Evolutionary conservation across 2,113 vertebrate genomes (phyloP).

Genomic region (Leucosticte australis): DNA sequence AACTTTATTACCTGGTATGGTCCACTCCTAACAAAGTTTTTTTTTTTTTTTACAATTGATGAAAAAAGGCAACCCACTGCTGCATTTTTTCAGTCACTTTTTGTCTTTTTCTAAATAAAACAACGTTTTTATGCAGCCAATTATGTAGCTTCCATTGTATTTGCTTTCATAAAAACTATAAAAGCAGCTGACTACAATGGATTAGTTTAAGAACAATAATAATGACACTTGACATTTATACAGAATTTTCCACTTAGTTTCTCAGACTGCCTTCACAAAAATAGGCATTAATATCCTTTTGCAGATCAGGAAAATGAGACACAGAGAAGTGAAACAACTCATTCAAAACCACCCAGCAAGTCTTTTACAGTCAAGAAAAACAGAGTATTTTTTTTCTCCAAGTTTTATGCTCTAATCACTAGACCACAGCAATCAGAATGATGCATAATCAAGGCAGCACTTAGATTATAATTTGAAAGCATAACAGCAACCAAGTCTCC

Average conservation of each 20-base stretch:
- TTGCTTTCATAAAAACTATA: conserved; percentile 53
- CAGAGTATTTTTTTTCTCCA: neutral
- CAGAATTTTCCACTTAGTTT: conserved; percentile 60
- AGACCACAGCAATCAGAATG: conserved; percentile 8
- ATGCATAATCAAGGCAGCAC: conserved; percentile 6
- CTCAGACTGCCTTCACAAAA: conserved; percentile 41
- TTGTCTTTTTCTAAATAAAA: conserved; percentile 38
- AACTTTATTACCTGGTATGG: neutral
- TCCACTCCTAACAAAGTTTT: neutral
- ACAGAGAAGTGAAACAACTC: conserved; percentile 3
- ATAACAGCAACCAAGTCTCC: neutral
- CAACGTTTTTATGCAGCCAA: conserved; percentile 15
- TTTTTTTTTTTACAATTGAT: neutral
- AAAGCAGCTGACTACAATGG: conserved; percentile 53
- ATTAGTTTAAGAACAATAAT: conserved; percentile 58
- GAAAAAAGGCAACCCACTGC: neutral
- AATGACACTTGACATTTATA: conserved; percentile 59
- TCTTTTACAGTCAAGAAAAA: conserved; percentile 15
- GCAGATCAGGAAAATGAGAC: conserved; percentile 39
- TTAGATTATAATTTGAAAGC: conserved; percentile 15
- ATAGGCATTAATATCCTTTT: conserved; percentile 41
- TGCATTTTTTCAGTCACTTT: conserved; percentile 38
- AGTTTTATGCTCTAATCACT: conserved; percentile 32
- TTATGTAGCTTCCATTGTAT: conserved; percentile 51
- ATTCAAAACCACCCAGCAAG: conserved; percentile 55